phyloP scores from a whole-genome alignment of 2,113 vertebrate species.

The Brevimyrus niger region DNA sequence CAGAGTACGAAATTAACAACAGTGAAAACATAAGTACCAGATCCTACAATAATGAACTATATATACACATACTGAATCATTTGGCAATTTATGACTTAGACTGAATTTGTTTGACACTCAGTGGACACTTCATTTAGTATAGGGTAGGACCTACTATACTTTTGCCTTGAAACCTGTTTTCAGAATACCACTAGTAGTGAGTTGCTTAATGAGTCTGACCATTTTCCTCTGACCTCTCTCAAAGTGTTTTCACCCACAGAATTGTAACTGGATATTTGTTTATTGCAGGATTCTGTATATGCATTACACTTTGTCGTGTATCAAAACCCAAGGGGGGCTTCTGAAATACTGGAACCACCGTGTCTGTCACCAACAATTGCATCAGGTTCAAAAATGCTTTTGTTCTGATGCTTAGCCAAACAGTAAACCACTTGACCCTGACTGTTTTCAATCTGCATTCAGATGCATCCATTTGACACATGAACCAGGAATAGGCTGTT shows the following conservation, averaged over 20 bases:
- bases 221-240: not conserved
- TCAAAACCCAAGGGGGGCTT: not conserved
- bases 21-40: no score
- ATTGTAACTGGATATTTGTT: not conserved
- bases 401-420: not conserved
- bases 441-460: not conserved
- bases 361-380: not conserved
- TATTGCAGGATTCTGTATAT: not conserved
- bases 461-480: not conserved
- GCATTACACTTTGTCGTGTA: not conserved
- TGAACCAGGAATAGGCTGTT: no score
- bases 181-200: not conserved
- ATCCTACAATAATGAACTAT: no score
- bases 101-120: not conserved
- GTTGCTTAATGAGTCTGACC: not conserved
- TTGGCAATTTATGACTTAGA: not conserved
- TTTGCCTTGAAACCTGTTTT: not conserved
- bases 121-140: not conserved
- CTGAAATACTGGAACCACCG: not conserved
- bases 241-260: not conserved
- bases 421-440: not conserved
- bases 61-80: no score
- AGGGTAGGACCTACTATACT: not conserved
- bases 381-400: not conserved
- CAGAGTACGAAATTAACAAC: no score